Base-by-base conservation (phyloP, 2,888 invertebrate species). In the Drosophila subsilvestris region DNA sequence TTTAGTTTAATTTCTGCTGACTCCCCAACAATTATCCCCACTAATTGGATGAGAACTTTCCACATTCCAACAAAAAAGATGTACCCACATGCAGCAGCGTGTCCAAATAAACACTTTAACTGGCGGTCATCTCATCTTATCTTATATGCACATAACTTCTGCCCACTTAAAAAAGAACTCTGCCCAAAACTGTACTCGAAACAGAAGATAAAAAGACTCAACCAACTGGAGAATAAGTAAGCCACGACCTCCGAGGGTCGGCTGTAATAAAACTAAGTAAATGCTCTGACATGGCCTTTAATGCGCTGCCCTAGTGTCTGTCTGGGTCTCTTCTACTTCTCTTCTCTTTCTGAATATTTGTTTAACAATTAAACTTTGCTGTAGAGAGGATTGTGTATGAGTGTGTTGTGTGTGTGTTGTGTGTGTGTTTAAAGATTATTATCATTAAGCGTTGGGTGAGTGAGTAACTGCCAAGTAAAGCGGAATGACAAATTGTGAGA, bases 281-380 rank as follows among this genome's bases (percentile, higher is more conserved):
- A 29, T 72, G 70, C 44, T 71, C 7, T 1, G 37, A n/a, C 7
- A 5, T 74, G 74, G 74, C 72, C 63, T 72, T 57, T 75, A 74
- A 57, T 60, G 49, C 49, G 49, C 49, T 59, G 43, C 74, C 32
- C 56, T 2, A 37, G 14, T 37, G 37, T 9, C 37, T 37, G 37
- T 9, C 37, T n/a, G 43, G 12, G 17, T 25, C 5, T 25, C 6
- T 4, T 0, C 25, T 29, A 45, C 29, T 8, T 20, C n/a, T 27
- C 18, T 32, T 58, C 29, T 22, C 48, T 59, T 66, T 63, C 66
- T 51, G 43, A 37, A 57, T 78, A 79, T 82, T 88, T 88, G 84
- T 71, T 63, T 63, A 88, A 88, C 83, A 82, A 86, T 88, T 82
- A 86, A 88, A 73, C 51, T 48, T 68, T 59, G 56, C 62, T 8